phyloP scores from a whole-genome alignment of 2,888 invertebrate species.

The Rhingia campestris region DNA sequence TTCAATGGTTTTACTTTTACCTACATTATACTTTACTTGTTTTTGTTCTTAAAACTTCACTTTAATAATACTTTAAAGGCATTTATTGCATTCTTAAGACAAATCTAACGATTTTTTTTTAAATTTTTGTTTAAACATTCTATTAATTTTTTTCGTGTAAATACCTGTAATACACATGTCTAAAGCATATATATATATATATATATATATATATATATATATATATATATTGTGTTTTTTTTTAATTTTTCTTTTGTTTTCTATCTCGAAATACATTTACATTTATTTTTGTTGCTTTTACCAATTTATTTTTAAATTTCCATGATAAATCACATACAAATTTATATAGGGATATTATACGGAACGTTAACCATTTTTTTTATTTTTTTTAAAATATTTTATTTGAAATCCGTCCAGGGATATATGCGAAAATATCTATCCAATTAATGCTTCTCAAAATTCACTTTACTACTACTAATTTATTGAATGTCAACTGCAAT shows the following conservation, averaged over 20 bases:
- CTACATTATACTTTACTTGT: not conserved
- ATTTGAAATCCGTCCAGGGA: conserved; percentile 31
- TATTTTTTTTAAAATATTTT: conserved; percentile 19
- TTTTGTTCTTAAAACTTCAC: conserved; percentile 27
- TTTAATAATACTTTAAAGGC: conserved; percentile 65
- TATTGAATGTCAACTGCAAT: conserved; percentile 68
- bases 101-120: conserved; percentile 58
- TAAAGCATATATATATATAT: conserved; percentile 49
- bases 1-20: conserved; percentile 1
- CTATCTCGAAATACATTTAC: conserved; percentile 55
- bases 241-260: conserved; percentile 56
- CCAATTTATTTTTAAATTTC: conserved; percentile 41
- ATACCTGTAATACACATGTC: conserved; percentile 71
- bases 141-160: conserved; percentile 62
- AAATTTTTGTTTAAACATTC: conserved; percentile 35
- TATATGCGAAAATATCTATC: conserved; percentile 12
- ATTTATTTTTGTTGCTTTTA: conserved; percentile 44
- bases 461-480: conserved; percentile 56
- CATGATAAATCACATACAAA: conserved; percentile 68
- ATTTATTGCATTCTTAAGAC: conserved; percentile 71
- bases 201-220: too few relatives aligned
- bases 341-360: conserved; percentile 44
- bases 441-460: conserved; percentile 62
- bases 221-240: conserved; percentile 19
- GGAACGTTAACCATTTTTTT: conserved; percentile 68